Conservation (phyloP, 2,113 vertebrate genomes). For the Girardinichthys multiradiatus region DNA sequence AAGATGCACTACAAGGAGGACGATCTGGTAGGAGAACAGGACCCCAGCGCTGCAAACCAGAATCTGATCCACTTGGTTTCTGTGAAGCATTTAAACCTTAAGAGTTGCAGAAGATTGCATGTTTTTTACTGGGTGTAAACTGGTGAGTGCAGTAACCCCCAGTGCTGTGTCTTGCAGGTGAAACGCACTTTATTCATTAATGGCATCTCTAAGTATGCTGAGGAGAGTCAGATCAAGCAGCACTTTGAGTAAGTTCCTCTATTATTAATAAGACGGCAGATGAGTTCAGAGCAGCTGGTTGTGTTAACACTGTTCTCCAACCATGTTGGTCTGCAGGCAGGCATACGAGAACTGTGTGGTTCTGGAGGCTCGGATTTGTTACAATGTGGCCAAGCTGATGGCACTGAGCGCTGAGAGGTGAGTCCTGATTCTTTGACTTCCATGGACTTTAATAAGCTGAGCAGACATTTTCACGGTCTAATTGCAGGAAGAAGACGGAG, state of each 20-base stretch:
- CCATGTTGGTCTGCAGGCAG: slow-evolving; percentile 79
- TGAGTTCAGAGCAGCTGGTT: no score
- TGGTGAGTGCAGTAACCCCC: background rate
- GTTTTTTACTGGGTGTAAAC: background rate
- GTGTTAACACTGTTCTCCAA: background rate
- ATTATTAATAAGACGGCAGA: no score
- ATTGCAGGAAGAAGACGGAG: slow-evolving; percentile 92
- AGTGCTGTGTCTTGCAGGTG: slow-evolving; percentile 79
- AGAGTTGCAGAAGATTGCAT: no score
- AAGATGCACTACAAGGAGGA: slow-evolving; percentile 99
- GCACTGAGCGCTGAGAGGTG: slow-evolving; percentile 84
- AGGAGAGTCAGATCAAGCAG: slow-evolving; percentile 93
- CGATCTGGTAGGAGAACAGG: slow-evolving; percentile 84
- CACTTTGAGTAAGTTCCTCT: slow-evolving; percentile 91
- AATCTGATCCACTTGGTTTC: background rate
- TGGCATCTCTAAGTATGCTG: slow-evolving; percentile 95
- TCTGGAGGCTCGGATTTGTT: slow-evolving; percentile 93
- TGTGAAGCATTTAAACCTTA: no score
- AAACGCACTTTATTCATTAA: slow-evolving; percentile 97
- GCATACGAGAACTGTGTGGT: slow-evolving; percentile 94
- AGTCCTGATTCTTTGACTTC: no score
- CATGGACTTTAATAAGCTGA: no score
- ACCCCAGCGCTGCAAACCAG: background rate
- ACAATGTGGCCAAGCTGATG: slow-evolving; percentile 95
- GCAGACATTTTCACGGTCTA: background rate